Evolutionary conservation across 2,113 vertebrate genomes (phyloP).

Genomic region (Gracilinanus agilis): DNA sequence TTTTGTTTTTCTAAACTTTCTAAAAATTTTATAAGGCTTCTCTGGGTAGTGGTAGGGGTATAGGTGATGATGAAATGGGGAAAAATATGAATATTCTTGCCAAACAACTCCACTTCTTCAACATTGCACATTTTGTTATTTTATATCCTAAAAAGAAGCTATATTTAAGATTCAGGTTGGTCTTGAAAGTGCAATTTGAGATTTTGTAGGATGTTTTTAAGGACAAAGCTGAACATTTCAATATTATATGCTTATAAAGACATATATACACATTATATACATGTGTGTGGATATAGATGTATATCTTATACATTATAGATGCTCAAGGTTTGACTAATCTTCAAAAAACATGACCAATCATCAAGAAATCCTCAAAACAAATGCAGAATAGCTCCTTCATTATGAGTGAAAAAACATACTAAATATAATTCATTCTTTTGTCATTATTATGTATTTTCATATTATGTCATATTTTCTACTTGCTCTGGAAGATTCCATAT

Average conservation of each 20-base stretch:
- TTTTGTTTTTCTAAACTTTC: constrained; percentile 12
- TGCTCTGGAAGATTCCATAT: not conserved
- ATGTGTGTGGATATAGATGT: no score
- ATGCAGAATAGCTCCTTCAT: not conserved
- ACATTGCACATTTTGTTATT: not conserved
- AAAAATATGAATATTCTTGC: not conserved
- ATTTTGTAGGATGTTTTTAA: not conserved
- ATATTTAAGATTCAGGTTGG: not conserved
- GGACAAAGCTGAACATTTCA: not conserved
- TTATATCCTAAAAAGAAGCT: not conserved
- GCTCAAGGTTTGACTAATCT: not conserved
- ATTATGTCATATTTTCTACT: not conserved
- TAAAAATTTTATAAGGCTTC: not conserved
- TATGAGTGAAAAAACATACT: not conserved
- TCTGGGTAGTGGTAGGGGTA: not conserved
- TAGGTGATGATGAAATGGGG: not conserved
- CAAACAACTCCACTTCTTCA: not conserved
- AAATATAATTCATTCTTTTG: not conserved
- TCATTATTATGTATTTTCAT: not conserved
- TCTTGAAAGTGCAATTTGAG: not conserved
- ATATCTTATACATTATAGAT: not conserved
- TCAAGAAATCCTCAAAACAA: not conserved
- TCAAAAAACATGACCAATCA: not conserved
- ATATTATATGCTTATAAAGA: not conserved
- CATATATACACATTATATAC: not conserved